Conservation (phyloP, 2,888 invertebrate genomes). For the Caenorhabditis wallacei region DNA sequence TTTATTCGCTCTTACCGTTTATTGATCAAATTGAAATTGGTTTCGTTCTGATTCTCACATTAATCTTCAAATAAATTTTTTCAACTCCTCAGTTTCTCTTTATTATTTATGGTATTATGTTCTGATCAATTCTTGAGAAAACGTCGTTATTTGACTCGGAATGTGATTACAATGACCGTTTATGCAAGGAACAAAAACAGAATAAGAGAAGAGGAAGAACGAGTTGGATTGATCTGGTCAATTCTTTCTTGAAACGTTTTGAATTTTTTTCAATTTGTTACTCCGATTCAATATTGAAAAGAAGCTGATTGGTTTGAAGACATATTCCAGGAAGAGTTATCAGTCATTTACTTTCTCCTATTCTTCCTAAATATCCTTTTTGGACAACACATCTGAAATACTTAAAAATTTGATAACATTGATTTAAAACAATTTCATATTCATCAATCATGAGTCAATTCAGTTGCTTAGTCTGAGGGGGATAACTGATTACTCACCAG, state of each 20-base stretch:
- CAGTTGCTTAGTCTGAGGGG: not conserved
- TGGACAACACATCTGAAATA: not conserved
- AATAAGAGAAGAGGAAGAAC: slow-evolving; percentile 14
- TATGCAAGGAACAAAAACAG: slow-evolving; percentile 3
- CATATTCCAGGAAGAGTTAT: not conserved
- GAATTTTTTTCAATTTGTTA: too few relatives aligned
- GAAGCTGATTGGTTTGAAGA: not conserved
- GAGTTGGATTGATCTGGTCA: not conserved
- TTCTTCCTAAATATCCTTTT: too few relatives aligned
- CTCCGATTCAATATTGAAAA: not conserved
- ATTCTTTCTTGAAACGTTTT: not conserved
- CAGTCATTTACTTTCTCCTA: too few relatives aligned
- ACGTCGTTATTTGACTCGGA: not conserved
- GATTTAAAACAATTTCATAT: not conserved
- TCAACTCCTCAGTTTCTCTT: too few relatives aligned
- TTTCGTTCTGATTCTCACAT: too few relatives aligned
- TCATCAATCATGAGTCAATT: slow-evolving; percentile 32
- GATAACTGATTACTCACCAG: slow-evolving; percentile 9
- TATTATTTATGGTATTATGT: not conserved
- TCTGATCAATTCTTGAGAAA: not conserved
- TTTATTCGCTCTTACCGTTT: too few relatives aligned
- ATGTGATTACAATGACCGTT: slow-evolving; percentile 19
- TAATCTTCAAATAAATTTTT: too few relatives aligned
- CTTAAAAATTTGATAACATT: not conserved
- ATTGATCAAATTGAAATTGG: too few relatives aligned